Conservation (phyloP, 2,888 invertebrate species). For the Ariolimax columbianus region DNA sequence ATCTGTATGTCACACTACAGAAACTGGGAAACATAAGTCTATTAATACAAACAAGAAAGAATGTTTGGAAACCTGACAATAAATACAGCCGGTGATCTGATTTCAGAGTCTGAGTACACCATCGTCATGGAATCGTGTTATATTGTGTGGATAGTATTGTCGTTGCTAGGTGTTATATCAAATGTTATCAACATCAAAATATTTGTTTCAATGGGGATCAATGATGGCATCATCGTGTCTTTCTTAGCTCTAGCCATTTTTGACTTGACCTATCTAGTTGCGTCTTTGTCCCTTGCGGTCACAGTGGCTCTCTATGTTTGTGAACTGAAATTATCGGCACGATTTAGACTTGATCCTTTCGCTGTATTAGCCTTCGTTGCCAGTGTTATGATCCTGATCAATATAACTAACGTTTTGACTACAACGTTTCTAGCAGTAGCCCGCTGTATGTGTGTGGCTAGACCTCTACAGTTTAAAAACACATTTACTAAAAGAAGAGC, state of each 20-base stretch:
- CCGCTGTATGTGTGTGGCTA: conserved; percentile 29
- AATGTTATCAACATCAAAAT: conserved; percentile 11
- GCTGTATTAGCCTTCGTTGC: not conserved
- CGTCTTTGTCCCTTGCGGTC: not conserved
- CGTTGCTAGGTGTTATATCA: not conserved
- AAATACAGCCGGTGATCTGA: too few species aligned
- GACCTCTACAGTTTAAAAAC: conserved; percentile 36
- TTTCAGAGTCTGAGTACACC: too few species aligned
- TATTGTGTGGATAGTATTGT: not conserved
- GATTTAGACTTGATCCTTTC: conserved; percentile 4
- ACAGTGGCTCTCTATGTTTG: not conserved
- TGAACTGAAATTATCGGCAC: not conserved
- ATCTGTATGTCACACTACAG: too few species aligned
- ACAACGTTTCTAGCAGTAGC: conserved; percentile 31
- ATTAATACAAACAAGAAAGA: too few species aligned
- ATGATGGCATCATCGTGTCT: conserved; percentile 31
- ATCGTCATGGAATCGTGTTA: not conserved
- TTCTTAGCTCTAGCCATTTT: conserved; percentile 12
- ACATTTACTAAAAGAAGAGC: not conserved
- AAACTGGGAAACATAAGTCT: too few species aligned
- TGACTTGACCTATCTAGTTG: not conserved
- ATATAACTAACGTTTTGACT: not conserved
- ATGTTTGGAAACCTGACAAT: too few species aligned
- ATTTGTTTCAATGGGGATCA: conserved; percentile 30
- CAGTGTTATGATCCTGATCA: not conserved